Base-by-base conservation (phyloP, 2,113 vertebrate species). In the Hassar affinis region DNA sequence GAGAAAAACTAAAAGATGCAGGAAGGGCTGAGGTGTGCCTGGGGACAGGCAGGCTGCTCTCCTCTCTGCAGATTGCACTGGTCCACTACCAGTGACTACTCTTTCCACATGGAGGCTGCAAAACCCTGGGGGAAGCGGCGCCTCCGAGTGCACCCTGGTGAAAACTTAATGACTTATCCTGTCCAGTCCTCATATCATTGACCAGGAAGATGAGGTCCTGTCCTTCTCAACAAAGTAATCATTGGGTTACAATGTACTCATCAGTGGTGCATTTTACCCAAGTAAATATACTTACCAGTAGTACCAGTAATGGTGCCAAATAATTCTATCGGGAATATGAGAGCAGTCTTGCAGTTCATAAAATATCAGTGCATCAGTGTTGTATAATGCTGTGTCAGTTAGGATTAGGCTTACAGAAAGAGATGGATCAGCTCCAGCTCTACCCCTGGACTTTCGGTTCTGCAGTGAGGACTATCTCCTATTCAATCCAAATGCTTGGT, bases 111-210 rank as follows among this genome's bases (percentile, higher is more conserved):
- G 38, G 74, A 88, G 54, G 79, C 87, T 84, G 85, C 85, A 49
- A 20, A 82, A 79, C 79, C 89, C 84, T 85, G 30, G 80, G 88
- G 87, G 87, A 78, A 54, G 57, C n/a, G 52, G 17, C 14, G 56
- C 51, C 62, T 75, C 57, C 74, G 42, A 68, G 35, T 83, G 90
- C 81, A 79, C 86, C 86, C 87, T 89, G 85, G 85, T 92, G 89
- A 91, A 93, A 92, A 86, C 90, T 91, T 93, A 91, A 93, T 92
- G 90, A 89, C 87, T 87, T 85, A 87, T 91, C 90, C 90, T 84
- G 74, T 88, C 91, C 81, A 68, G 90, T 91, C 85, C 81, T 74
- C 38, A 47, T 86, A 86, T 89, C 88, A 90, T 74, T 49, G 59
- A 85, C 89, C 80, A 79, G 78, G 74, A 51, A 85, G 57, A 78